Base-by-base conservation (phyloP, 1,140 invertebrate species). In the Cotesia typhae region DNA sequence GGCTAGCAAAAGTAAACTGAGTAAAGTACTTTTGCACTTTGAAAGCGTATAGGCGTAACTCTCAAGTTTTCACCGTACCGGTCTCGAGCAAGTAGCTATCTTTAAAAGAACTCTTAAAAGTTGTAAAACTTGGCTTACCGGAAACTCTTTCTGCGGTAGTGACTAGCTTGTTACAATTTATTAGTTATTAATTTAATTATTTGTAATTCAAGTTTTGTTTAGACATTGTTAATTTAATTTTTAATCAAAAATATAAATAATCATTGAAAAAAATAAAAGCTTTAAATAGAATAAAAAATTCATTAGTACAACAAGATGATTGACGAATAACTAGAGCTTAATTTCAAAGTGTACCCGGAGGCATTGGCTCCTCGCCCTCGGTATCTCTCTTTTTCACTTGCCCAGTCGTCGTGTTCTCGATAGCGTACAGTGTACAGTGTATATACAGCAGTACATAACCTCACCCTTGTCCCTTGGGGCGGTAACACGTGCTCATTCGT, bases 401-500 rank as follows among this genome's bases (percentile, higher is more conserved):
- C 47, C 57, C 57, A 78, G 72, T 72, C 76, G 72, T 77, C 74
- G 73, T 71, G 75, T 80, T 76, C 75, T 47, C 6, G 41, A 47
- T 47, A 47, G 41, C 10, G 6, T 47, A 47, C 10, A 47, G 28
- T 3, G 28, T 47, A 47, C 6, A 41, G 5, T 41, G 38, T 41
- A 41, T 41, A 9, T 41, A 47, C 2, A 47, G 10, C 76, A 9
- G 51, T 37, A 36, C 4, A 60, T 28, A 47, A 14, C 38, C 37
- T 61, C 55, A 20, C 70, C 71, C 74, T 79, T 68, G 74, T 79
- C 78, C 80, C 82, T 66, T 36, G 78, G 76, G 81, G 82, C 76
- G 71, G 72, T 78, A 78, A 81, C 79, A 81, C 79, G 82, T 81
- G 81, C 79, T 73, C 75, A 67, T 73, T 73, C 71, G 70, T 74